Evolutionary conservation across 1,140 invertebrate species (phyloP).

Genomic region (Paraescarpia echinospica): DNA sequence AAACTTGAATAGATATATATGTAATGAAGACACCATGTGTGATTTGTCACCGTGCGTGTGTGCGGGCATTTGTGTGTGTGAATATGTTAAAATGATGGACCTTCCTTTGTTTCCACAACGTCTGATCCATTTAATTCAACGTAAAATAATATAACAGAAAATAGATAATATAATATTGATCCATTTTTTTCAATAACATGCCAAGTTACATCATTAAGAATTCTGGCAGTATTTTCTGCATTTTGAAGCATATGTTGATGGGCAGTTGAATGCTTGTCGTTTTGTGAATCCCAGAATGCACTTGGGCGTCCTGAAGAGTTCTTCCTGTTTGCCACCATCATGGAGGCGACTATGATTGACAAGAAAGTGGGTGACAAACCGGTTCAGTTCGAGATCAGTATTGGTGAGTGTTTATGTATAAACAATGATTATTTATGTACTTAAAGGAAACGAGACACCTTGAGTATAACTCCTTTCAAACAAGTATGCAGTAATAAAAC

Average conservation of each 20-base stretch:
- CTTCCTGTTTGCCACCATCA: slow-evolving; percentile 76
- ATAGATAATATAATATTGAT: neutral
- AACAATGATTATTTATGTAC: neutral
- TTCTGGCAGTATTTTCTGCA: neutral
- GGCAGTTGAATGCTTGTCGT: neutral
- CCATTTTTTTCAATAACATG: neutral
- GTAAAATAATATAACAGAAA: too few species aligned
- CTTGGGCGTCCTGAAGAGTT: slow-evolving; percentile 62
- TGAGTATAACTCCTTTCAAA: neutral
- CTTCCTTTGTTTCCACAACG: too few species aligned
- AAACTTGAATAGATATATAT: too few species aligned
- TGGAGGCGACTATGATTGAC: slow-evolving; percentile 86
- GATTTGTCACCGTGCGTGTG: too few species aligned
- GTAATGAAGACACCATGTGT: too few species aligned
- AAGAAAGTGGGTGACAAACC: slow-evolving; percentile 78
- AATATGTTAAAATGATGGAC: too few species aligned
- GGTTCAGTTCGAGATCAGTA: slow-evolving; percentile 81
- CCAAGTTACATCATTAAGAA: neutral
- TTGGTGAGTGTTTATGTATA: slow-evolving; percentile 60
- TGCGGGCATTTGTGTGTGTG: too few species aligned
- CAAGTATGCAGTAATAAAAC: neutral
- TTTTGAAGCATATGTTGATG: neutral
- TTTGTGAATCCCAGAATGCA: slow-evolving; percentile 41
- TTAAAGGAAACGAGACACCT: neutral
- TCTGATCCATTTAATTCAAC: too few species aligned